Base-by-base conservation (phyloP, 64 coral and sea anemone genomes). In the Orbicella faveolata region DNA sequence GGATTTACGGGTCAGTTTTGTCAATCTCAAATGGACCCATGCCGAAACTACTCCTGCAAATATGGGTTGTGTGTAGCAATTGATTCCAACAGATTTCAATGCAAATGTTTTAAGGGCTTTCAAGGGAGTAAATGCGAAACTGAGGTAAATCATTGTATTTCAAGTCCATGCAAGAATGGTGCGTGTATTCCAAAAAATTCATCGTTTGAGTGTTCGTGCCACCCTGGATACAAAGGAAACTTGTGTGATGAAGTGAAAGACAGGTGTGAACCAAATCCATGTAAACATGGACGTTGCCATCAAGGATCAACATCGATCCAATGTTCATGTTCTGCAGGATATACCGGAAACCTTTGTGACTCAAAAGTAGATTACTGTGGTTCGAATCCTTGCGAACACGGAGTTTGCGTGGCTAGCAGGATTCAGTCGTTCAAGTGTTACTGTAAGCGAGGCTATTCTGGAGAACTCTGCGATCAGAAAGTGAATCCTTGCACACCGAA, bases 361-460 rank as follows among this genome's bases (percentile, higher is more conserved):
- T 65, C 62, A 19, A 61, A 74, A 25, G 76, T 80, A 74, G 59
- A 90, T 20, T 16, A 52, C 51, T 94, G 93, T 73, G 19, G 54
- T 33, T 86, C 68, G 69, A 91, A 77, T 55, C 93, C 93, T 19
- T 94, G 93, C 73, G 41, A 91, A 18, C 89, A 91, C 63, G 94
- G 94, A 61, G 68, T 78, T 30, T 95, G 94, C 52, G 25, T 75
- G 4, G 52, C 3, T 13, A 93, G 63, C 41, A 21, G 70, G 20
- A 48, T 48, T 48, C 1, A 51, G 2, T 81, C 77, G 6, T 93
- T 93, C 39, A 57, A 93, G 73, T 93, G 91, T 75, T 35, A 74
- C 59, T 93, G 91, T 82, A 73, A 36, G 20, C 65, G 81, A 61
- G 78, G 91, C 77, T 93, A 82, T 48, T 87, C 91, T 20, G 91